Evolutionary conservation across 2,113 vertebrate genomes (phyloP), one percentile per base, ranked within the genome.

Genomic region (Clarias batrachus): DNA sequence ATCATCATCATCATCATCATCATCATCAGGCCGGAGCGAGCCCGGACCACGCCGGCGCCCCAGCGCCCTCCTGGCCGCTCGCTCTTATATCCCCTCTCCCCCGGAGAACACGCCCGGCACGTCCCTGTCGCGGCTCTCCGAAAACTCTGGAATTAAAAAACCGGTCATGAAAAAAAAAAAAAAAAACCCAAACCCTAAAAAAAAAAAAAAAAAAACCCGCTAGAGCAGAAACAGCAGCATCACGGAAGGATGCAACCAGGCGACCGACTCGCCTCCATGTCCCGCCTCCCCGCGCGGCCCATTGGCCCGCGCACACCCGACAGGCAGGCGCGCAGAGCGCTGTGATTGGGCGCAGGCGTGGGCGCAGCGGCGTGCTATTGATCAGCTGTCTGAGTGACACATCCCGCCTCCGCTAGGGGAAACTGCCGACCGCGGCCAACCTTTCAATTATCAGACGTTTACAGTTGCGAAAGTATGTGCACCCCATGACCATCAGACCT

Each of bases 241-340:
- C 81, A 83, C 65, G n/a, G 19, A 73, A 37, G n/a, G 19, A 57
- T 68, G 84, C 76, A 90, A 91, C 82, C 93, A 90, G 91, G 84
- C 87, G 74, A 93, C 88, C 91, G 89, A 87, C 88, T 90, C 79
- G 27, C 86, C 33, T 48, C 37, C 14, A 83, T 13, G 85, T 59
- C 91, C 93, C 93, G 91, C 94, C 93, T n/a, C 86, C 81, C 77
- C 19, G 1, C 9, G 17, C 30, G 68, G 5, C n/a, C 65, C 57
- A 91, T 89, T 86, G 76, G 88, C 63, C 65, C 85, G 76, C 83
- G 10, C 30, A 76, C 21, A 30, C 1, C 30, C 88, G 90, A 93
- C 85, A 90, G 92, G 91, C 93, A 91, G 90, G 14, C 16, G 0
- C 0, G 54, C 5, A 37, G 6, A n/a, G 59, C 9, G 13, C 6